A percentile compares a stretch with the other conserved stretches of the same genome.
Conservation (phyloP, 2,888 invertebrate species). For the Hyposoter didymator region DNA sequence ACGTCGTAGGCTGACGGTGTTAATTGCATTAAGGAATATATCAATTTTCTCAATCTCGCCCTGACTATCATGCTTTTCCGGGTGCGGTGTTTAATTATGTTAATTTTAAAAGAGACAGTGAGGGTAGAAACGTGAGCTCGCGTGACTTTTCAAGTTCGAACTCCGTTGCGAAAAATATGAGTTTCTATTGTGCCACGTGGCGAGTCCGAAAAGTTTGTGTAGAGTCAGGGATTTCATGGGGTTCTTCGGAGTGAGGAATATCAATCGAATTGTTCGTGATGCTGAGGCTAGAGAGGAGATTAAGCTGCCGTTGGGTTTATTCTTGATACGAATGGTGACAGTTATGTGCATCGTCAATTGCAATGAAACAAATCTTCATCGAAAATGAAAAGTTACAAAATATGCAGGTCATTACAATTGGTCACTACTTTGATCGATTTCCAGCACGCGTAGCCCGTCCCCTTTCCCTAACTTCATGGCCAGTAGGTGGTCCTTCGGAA, state of each 20-base stretch:
- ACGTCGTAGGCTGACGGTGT: not conserved
- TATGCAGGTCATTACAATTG: not conserved
- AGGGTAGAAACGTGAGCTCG: conserved; percentile 15
- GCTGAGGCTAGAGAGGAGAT: too few relatives aligned
- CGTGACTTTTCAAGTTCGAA: conserved; percentile 57
- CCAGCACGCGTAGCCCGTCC: too few relatives aligned
- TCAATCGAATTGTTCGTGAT: not conserved
- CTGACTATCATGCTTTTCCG: not conserved
- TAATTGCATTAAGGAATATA: not conserved
- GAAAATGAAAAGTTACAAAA: not conserved
- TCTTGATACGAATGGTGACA: too few relatives aligned
- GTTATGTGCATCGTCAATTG: not conserved
- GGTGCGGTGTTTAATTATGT: not conserved
- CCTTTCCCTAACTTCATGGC: too few relatives aligned
- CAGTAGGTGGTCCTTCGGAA: not conserved
- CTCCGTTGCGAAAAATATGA: conserved; percentile 29
- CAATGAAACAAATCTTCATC: not conserved
- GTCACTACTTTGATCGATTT: not conserved
- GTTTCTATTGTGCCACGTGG: conserved; percentile 8
- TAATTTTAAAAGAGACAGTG: not conserved
- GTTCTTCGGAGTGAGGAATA: not conserved
- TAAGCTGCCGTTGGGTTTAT: not conserved
- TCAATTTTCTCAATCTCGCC: not conserved
- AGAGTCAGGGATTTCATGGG: not conserved
- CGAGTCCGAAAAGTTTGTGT: not conserved